Evolutionary conservation across 2,797 vertebrate genomes (phyloP), one percentile per base, ranked within the genome.

Genomic region (Pteronotus mesoamericanus): DNA sequence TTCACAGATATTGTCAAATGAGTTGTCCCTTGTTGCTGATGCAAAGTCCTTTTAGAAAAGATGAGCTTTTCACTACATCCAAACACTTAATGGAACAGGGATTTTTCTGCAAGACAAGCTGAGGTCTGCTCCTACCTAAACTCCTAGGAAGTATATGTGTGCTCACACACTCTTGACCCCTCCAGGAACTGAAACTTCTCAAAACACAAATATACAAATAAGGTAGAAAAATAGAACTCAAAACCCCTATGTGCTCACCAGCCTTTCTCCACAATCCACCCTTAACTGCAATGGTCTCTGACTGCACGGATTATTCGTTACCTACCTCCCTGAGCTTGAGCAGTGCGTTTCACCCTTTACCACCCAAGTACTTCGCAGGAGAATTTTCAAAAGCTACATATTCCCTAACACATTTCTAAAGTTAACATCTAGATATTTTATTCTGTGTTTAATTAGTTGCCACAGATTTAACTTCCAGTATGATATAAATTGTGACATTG

Each of bases 401-500:
- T 9, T 7, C 21, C 9, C 9, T 69, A 75, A 69, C 11, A n/a
- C 15, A 66, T 68, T 44, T 83, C 55, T 79, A 48, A 64, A 51
- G 19, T 57, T 85, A 48, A 88, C 19, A 48, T 29, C 22, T 57
- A 51, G 19, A 8, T 34, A 48, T 79, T 53, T 79, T 77, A 44
- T 91, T 71, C 32, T 74, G 55, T 46, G 6, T 79, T 79, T 48
- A 79, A 85, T 66, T 72, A 86, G 14, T 74, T 71, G 16, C 51
- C 82, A 86, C 89, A 29, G 12, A 89, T 51, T 29, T 72, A 24
- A 72, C 93, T 68, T 79, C 37, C 18, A 61, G 22, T 64, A 61
- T 57, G 37, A 79, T 48, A 34, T 53, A 19, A 88, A 77, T 86
- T 92, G 75, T n/a, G 11, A 94, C 24, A 57, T 86, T 64, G 11